Conservation (phyloP, 92 coral and sea anemone species). For the Plumapathes pennacea region DNA sequence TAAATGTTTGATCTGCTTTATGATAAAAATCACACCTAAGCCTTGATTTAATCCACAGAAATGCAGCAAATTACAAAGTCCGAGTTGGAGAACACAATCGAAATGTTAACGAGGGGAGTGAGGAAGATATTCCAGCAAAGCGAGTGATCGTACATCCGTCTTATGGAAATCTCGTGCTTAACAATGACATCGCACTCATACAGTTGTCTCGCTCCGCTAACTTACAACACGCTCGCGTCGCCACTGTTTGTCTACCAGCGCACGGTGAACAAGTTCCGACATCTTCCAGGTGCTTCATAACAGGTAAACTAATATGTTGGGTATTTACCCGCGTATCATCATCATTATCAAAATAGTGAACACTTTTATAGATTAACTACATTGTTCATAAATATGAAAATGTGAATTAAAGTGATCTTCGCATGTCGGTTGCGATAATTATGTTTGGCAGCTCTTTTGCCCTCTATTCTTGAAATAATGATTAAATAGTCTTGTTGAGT, state of each 20-base stretch:
- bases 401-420: too few species aligned
- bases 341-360: too few species aligned
- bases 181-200: conserved; percentile 58
- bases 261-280: conserved; percentile 47
- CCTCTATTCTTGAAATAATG: too few species aligned
- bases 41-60: conserved; percentile 12
- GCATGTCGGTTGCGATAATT: too few species aligned
- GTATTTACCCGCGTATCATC: too few species aligned
- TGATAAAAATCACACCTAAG: too few species aligned
- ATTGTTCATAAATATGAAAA: too few species aligned
- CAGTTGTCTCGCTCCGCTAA: conserved; percentile 46
- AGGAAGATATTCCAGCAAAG: conserved; percentile 47
- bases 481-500: too few species aligned
- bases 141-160: conserved; percentile 43
- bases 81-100: conserved; percentile 78
- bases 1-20: too few species aligned
- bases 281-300: conserved; percentile 42
- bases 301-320: too few species aligned
- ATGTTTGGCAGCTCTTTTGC: too few species aligned
- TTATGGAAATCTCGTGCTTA: conserved; percentile 48
- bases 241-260: conserved; percentile 46
- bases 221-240: conserved; percentile 41
- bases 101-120: conserved; percentile 42
- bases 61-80: conserved; percentile 31
- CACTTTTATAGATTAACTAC: too few species aligned